Evolutionary conservation across 2,797 vertebrate genomes (phyloP).

Genomic region (Scyliorhinus canicula): DNA sequence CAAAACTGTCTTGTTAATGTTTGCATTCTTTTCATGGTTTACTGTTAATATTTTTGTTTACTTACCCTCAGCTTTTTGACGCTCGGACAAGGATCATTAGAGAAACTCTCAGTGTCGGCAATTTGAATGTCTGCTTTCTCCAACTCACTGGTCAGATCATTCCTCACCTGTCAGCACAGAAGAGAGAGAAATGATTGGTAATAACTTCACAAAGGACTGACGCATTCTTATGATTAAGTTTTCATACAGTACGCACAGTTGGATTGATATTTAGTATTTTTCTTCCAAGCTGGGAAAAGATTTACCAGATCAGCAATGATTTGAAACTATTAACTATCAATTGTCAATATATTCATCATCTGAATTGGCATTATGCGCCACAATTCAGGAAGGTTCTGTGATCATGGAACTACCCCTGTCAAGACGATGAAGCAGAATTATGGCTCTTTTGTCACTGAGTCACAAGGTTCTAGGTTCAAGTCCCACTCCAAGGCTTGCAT

Average conservation of each 20-base stretch:
- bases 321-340: neutral
- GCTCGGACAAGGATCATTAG: conserved; percentile 92
- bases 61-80: conserved; percentile 98
- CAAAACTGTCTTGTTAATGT: neutral
- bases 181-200: conserved; percentile 46
- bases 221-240: neutral
- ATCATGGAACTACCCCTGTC: neutral
- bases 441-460: too few species aligned
- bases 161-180: conserved; percentile 77
- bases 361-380: neutral
- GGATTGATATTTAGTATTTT: neutral
- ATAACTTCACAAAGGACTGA: conserved; percentile 37
- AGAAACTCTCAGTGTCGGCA: conserved; percentile 96
- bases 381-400: neutral
- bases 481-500: too few species aligned
- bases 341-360: neutral
- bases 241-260: neutral
- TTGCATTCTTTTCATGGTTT: neutral
- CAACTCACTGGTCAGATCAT: conserved; percentile 89
- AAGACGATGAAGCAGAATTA: neutral
- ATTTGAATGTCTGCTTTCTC: conserved; percentile 94
- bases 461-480: too few species aligned
- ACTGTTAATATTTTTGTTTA: conserved; percentile 12
- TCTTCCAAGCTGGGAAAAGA: neutral
- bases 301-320: neutral